Base-by-base conservation (phyloP, 2,797 vertebrate genomes). In the Melanotaenia boesemani region DNA sequence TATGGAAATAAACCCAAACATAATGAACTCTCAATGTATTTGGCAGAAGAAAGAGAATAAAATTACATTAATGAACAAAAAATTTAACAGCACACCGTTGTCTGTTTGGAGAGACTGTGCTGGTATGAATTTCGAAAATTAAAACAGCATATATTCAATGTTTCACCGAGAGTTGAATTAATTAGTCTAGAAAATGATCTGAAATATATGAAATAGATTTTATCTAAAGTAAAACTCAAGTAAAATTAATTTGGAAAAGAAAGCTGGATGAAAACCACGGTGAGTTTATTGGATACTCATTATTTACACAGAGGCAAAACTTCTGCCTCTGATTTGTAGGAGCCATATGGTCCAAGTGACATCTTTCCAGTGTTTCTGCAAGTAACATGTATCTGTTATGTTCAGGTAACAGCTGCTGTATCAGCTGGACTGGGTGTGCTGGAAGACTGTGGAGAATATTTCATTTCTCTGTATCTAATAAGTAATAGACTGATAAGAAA, bases 351-450 rank as follows among this genome's bases (percentile, higher is more conserved):
- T 72, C 36, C 68, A 54, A 34, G 41, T 68, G 67, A 83, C 81
- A 63, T 69, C 52, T 56, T 70, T 83, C 56, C 78, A 55, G 59
- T 71, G 52, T 75, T 79, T 81, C 74, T 80, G 69, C 84, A 85
- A 85, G 85, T 82, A 76, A 79, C 75, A 67, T 71, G 69, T 72
- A 85, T 77, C 77, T 64, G 20, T 36, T 79, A 63, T 72, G 75
- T 83, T 77, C 74, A 57, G 34, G 76, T 66, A 85, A 76, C 89
- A 91, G 85, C 83, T 91, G 88, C 77, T 86, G 76, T 63, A 81
- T 90, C 89, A 86, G 85, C 81, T 88, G 87, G 83, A 70, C 61
- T 56, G 63, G 28, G 58, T 73, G 57, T 81, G 77, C 76, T 30
- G 70, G 44, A 80, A 85, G 39, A 72, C 55, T 44, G 48, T 30